Conservation (phyloP, 2,797 vertebrate genomes). For the Sarcoramphus papa region DNA sequence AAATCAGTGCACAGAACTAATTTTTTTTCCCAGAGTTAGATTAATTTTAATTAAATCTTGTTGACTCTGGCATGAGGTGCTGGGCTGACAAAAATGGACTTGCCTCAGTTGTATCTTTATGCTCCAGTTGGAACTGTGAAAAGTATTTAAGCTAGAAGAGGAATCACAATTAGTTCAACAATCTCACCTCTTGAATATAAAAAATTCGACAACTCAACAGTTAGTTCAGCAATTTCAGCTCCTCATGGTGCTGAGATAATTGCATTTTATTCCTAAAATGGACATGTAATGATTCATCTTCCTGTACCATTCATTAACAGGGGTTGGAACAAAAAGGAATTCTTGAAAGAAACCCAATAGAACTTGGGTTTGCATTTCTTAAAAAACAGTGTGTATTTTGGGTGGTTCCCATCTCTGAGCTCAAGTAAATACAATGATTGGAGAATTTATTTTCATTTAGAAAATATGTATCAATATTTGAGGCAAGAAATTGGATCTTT, state of each 20-base stretch:
- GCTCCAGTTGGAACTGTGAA: not conserved
- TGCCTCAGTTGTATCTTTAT: not conserved
- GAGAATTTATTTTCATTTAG: not conserved
- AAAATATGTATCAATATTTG: not conserved
- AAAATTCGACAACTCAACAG: not conserved
- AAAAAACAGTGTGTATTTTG: not conserved
- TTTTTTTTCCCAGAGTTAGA: not conserved
- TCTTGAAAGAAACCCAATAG: not conserved
- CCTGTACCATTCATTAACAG: not conserved
- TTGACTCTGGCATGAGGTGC: not conserved
- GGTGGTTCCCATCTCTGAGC: rapidly evolving
- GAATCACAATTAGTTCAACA: not conserved
- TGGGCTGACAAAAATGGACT: not conserved
- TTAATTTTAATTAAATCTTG: conserved; percentile 40
- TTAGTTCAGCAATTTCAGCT: not conserved
- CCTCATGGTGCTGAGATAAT: not conserved
- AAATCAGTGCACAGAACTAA: not conserved
- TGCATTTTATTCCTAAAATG: not conserved
- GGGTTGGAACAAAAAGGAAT: not conserved
- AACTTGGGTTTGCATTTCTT: not conserved
- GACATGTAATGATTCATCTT: not conserved
- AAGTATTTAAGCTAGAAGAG: not conserved
- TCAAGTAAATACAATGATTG: not conserved
- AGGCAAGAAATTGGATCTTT: not conserved
- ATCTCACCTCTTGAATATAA: not conserved